Base-by-base conservation (phyloP, 92 coral and sea anemone species). In the Montipora capitata region DNA sequence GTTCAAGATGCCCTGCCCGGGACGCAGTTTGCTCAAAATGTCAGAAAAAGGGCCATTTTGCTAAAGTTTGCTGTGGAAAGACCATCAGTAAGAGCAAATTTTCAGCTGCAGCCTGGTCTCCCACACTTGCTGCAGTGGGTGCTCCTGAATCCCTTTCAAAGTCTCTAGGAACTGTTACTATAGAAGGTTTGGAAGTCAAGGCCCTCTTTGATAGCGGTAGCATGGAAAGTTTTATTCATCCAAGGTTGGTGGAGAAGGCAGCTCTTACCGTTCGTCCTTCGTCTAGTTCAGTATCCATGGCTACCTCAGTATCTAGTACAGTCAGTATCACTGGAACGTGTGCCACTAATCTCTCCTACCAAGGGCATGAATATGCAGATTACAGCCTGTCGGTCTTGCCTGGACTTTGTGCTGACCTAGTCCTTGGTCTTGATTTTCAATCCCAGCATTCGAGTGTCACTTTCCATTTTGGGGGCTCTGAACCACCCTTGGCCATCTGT, bases 121-220 rank as follows among this genome's bases (percentile, higher is more conserved):
- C 51, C 27, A 1, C 75, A 15, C 81, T 61, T 16, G 66, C 66
- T 7, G 15, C 66, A 16, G 91, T 93, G 66, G 72, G 78, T 0
- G 40, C 83, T 76, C 90, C 87, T 10, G 14, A 45, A 15, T 59
- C 93, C 67, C 91, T 89, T 7, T 43, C 18, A 65, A 82, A 74
- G 40, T 90, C 91, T 14, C 39, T 91, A 11, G 85, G 72, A 2
- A 84, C 89, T 79, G 71, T 51, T 78, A 66, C n/a, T 17, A 51
- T 86, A 20, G 38, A 15, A 8, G 90, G 65, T 3, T 61, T 56
- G 88, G 61, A 35, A 20, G 89, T 93, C n/a, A 74, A 87, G 27
- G 94, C 95, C 0, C 84, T 94, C 7, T 88, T 91, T 77, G 93
- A 94, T 69, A 91, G 95, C 27, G 81, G 92, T 5, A 88, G 90